Base-by-base conservation (phyloP, 2,888 invertebrate genomes). In the Aleiodes testaceus region DNA sequence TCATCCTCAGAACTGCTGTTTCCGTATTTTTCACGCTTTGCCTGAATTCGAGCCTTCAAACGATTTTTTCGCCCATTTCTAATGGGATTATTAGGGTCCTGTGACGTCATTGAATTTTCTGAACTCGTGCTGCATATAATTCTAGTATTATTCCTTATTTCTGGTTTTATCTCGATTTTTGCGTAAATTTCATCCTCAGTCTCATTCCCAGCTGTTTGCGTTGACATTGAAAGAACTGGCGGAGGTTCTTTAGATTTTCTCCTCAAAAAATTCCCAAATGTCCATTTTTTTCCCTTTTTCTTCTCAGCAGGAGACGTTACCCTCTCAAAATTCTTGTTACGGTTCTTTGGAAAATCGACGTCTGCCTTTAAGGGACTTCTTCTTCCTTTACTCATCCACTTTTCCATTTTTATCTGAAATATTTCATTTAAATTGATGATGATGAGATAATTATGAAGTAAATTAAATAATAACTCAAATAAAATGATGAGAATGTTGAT, bases 261-360 rank as follows among this genome's bases (percentile, higher is more conserved):
- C 75, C 93, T 90, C 83, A 95, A 93, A 2, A 95, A 89, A 79
- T 93, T 93, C 6, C 95, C 94, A 52, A 95, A 91, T 7, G 94
- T 93, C 95, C 95, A 95, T 87, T 94, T 94, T 82, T 91, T 91
- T 79, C 88, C 89, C 79, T 92, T 93, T 79, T 92, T 92, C 81
- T 90, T 91, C 75, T 90, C 78, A 1, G 73, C 82, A 0, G 83
- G 80, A 3, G 82, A 81, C 18, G 80, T 64, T 18, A 82, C 74
- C 61, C 81, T 81, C 18, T 42, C 61, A 26, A 26, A 26, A 63
- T 63, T 45, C 45, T 2, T 63, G 6, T 11, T 9, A 22, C 12
- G 45, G 22, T 20, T 45, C 14, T 63, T 63, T 45, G 59, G 59
- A 59, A 42, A 59, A 18, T 59, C 59, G 7, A 53, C 30, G 59